Percentiles rank a stretch among this genome's conserved stretches.
Conservation (phyloP, 2,797 vertebrate genomes). For the Diplodus puntazzo region DNA sequence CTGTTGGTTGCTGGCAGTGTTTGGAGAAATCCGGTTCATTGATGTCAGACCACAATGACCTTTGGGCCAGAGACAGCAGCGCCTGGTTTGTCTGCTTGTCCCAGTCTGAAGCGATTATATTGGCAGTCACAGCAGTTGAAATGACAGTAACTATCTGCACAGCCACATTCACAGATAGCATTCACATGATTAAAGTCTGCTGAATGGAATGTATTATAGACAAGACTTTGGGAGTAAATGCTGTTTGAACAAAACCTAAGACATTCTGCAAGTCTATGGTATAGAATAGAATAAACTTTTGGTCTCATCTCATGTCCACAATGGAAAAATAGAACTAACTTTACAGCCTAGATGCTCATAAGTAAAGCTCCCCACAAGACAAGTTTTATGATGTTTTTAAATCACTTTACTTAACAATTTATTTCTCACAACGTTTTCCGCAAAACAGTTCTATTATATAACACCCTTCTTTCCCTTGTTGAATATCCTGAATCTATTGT, state of each 20-base stretch:
- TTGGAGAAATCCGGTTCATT: background rate
- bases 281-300: too few species aligned
- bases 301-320: too few species aligned
- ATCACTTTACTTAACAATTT: too few species aligned
- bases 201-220: background rate
- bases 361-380: too few species aligned
- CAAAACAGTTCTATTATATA: too few species aligned
- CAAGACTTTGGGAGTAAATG: background rate
- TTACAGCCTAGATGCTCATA: too few species aligned
- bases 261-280: background rate
- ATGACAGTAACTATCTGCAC: slow-evolving; percentile 21
- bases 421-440: too few species aligned
- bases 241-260: background rate
- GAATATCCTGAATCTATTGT: too few species aligned
- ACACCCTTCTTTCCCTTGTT: too few species aligned
- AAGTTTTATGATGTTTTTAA: too few species aligned
- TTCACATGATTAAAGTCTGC: background rate
- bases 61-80: slow-evolving; percentile 5
- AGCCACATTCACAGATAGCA: slow-evolving; percentile 15
- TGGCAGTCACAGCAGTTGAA: slow-evolving; percentile 1
- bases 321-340: too few species aligned
- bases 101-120: background rate
- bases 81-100: slow-evolving; percentile 3
- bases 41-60: slow-evolving; percentile 7
- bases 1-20: background rate